Evolutionary conservation across 2,888 invertebrate genomes (phyloP).

Genomic region (Epinotia ramella): DNA sequence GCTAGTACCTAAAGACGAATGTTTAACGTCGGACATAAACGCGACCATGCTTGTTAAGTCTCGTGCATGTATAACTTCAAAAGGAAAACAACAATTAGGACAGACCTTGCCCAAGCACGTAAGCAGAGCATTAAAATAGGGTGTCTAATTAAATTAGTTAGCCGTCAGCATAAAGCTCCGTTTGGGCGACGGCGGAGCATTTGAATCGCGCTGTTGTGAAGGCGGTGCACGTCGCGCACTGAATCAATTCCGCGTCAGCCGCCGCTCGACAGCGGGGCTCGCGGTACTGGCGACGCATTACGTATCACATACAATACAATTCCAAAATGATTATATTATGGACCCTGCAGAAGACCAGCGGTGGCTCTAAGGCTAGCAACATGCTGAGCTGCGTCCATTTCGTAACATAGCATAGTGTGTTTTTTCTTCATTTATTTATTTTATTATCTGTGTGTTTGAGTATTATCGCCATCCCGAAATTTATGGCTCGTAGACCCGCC

Average conservation of each 20-base stretch:
- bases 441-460: no score
- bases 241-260: slow-evolving; percentile 82
- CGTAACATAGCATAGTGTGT: no score
- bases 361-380: no score
- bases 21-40: not conserved
- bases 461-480: no score
- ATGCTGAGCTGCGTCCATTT: no score
- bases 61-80: not conserved
- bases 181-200: slow-evolving; percentile 68
- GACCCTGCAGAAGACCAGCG: no score
- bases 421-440: no score
- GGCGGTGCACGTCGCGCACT: slow-evolving; percentile 77
- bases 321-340: no score
- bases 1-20: not conserved
- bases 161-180: slow-evolving; percentile 76
- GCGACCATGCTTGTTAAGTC: not conserved
- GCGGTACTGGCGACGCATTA: slow-evolving; percentile 11
- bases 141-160: slow-evolving; percentile 76
- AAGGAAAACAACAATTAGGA: slow-evolving; percentile 30
- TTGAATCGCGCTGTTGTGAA: slow-evolving; percentile 72
- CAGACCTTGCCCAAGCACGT: slow-evolving; percentile 29
- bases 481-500: no score
- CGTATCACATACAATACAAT: not conserved
- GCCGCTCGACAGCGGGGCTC: slow-evolving; percentile 31
- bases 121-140: slow-evolving; percentile 58